Conservation (phyloP, 2,888 invertebrate genomes). For the Drosophila quinaria region DNA sequence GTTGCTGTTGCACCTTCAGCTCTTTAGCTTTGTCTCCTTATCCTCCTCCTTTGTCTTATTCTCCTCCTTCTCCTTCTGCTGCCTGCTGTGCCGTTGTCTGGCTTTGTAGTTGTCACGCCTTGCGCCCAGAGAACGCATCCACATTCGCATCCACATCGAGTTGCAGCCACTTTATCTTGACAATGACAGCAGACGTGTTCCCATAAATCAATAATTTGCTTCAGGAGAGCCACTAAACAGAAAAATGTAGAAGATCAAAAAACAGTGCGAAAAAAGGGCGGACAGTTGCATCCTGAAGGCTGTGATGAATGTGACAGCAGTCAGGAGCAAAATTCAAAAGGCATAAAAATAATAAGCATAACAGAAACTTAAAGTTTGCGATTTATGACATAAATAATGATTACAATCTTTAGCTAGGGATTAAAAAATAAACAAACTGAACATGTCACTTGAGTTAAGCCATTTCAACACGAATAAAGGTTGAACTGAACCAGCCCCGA, state of each 20-base stretch:
- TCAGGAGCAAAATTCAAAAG: constrained; percentile 5
- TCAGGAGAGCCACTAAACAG: neutral
- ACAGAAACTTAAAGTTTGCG: neutral
- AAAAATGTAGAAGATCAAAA: neutral
- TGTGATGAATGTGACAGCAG: constrained; percentile 23
- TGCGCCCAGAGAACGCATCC: constrained; percentile 24
- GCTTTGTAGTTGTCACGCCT: constrained; percentile 62
- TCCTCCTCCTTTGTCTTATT: constrained; percentile 4
- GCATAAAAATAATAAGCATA: constrained; percentile 6
- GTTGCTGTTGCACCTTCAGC: neutral
- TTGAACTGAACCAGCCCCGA: constrained; percentile 7
- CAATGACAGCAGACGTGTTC: constrained; percentile 60
- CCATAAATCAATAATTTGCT: constrained; percentile 67
- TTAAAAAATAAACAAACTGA: neutral
- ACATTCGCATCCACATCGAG: constrained; percentile 1
- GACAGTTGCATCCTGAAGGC: constrained; percentile 26
- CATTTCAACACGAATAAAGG: neutral
- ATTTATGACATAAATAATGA: constrained; percentile 10
- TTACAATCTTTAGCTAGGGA: constrained; percentile 3
- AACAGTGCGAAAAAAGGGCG: constrained; percentile 28
- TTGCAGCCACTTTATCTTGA: constrained; percentile 50
- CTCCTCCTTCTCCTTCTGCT: neutral
- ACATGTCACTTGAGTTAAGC: constrained; percentile 3
- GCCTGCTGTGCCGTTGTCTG: constrained; percentile 21
- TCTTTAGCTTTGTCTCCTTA: neutral